Evolutionary conservation across 1,140 invertebrate species (phyloP), one percentile per base, ranked within the genome.

Genomic region (Chlorops oryzae): DNA sequence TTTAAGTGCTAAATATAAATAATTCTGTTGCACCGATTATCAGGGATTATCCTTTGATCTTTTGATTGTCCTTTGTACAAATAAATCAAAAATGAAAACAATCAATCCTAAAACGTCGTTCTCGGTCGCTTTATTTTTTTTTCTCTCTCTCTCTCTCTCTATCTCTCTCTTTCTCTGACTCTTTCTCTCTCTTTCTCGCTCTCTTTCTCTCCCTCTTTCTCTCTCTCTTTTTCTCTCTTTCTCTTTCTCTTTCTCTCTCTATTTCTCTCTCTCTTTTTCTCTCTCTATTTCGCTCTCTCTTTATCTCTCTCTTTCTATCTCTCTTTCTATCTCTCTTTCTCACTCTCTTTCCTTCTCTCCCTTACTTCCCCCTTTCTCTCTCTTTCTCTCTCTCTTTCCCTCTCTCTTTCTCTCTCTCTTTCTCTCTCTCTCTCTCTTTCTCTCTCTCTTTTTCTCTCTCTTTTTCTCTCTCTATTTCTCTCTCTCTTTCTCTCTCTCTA

Each of bases 111-210:
- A 15, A 32, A 15, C 28, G 9, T 9, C 28, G 61, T 60, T 55
- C 59, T 59, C 59, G 62, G 59, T 56, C 59, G 51, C 51, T 65
- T 62, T 62, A 64, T 64, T 64, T 62, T 64, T 64, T 64, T 62
- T 65, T 62, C 57, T 46, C 47, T 40, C 41, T 59, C 56, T 54
- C 56, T 50, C n/a, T n/a, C n/a, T n/a, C n/a, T n/a, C n/a, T n/a
- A n/a, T n/a, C n/a, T n/a, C n/a, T n/a, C n/a, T n/a, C n/a, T n/a
- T n/a, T n/a, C n/a, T n/a, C n/a, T n/a, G n/a, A n/a, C n/a, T 38
- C 37, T 42, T 45, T 9, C 18, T 18, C 10, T 7, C 18, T 40
- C 18, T 9, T 27, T 34, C 12, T 34, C 45, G 25, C 38, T 17
- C 39, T 7, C 18, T 13, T 18, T 9, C 38, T 10, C 38, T 12